Conservation (phyloP, 2,113 vertebrate genomes). For the Pagrus major region DNA sequence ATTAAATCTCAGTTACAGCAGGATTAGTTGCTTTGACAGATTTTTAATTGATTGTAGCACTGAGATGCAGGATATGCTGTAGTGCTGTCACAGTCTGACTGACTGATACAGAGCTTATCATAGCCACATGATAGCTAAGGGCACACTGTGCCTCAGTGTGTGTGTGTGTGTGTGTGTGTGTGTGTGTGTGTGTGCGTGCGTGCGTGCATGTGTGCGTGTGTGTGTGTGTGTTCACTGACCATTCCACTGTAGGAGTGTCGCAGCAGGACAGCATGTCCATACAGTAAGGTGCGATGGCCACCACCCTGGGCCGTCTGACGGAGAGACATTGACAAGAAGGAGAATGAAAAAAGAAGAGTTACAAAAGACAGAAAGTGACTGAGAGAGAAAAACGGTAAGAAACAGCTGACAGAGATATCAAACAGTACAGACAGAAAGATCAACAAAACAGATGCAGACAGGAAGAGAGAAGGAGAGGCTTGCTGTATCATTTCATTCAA, state of each 20-base stretch:
- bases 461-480: not conserved
- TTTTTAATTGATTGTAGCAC: constrained; percentile 20
- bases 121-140: not conserved
- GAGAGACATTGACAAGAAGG: not conserved
- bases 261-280: constrained; percentile 94
- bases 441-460: constrained; percentile 29
- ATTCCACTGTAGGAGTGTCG: constrained; percentile 97
- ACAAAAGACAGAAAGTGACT: not conserved
- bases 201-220: not conserved
- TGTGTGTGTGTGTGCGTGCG: not conserved
- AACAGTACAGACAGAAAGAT: constrained; percentile 32
- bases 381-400: not conserved
- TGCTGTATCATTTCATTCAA: not conserved
- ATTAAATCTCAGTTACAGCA: constrained; percentile 9
- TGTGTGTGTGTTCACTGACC: constrained; percentile 83
- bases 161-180: not conserved
- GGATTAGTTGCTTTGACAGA: constrained; percentile 19
- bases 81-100: constrained; percentile 7
- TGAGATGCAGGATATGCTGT: not conserved
- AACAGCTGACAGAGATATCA: constrained; percentile 12
- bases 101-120: constrained; percentile 11
- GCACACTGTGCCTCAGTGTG: not conserved
- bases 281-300: constrained; percentile 93
- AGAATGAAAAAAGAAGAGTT: not conserved
- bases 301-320: constrained; percentile 92